Conservation (phyloP, 2,888 invertebrate species). For the Cephus pygmeus region DNA sequence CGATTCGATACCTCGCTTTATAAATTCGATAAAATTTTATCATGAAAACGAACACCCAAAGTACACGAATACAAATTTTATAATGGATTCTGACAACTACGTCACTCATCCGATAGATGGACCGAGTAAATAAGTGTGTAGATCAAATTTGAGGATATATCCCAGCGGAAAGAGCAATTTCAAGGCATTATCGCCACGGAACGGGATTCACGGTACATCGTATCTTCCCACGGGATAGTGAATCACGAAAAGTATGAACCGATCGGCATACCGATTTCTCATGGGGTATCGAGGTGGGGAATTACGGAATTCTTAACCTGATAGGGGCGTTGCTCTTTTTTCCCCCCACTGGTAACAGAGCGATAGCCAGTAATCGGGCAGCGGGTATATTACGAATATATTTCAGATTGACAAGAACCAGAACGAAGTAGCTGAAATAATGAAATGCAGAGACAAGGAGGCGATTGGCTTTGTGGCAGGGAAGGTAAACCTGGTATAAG, state of each 20-base stretch:
- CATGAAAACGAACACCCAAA: not conserved
- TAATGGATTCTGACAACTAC: not conserved
- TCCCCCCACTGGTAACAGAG: not conserved
- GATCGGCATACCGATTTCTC: not conserved
- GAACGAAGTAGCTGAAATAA: slow-evolving; percentile 13
- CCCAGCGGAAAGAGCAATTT: not conserved
- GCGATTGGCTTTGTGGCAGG: slow-evolving; percentile 6
- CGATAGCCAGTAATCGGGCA: not conserved
- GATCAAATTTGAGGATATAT: not conserved
- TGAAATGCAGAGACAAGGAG: slow-evolving; percentile 22
- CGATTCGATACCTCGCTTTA: not conserved
- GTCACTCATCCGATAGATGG: not conserved
- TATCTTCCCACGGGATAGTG: not conserved
- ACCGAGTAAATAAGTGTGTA: not conserved
- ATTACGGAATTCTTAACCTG: not conserved
- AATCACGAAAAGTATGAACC: not conserved
- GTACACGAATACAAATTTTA: not conserved
- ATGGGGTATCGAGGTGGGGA: not conserved
- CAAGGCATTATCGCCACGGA: not conserved
- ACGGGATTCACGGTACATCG: not conserved
- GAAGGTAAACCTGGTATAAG: not conserved
- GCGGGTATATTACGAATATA: not conserved
- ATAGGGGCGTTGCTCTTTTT: not conserved
- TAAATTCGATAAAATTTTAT: not conserved
- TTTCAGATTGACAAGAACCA: not conserved